phyloP scores from a whole-genome alignment of 1,140 invertebrate genomes.

The Pseudachorutes palmiensis region DNA sequence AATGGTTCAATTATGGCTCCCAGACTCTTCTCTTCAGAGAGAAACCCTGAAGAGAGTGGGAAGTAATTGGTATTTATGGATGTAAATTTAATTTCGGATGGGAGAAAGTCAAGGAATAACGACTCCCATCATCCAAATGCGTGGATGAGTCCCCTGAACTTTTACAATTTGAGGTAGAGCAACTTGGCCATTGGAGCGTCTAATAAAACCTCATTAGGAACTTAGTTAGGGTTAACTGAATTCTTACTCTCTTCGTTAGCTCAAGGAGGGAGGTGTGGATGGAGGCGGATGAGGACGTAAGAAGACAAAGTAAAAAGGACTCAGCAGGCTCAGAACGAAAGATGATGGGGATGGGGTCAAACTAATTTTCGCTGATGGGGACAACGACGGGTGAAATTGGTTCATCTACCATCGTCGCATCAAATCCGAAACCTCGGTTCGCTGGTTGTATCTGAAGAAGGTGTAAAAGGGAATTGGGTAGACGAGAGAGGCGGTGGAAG shows the following conservation, averaged over 20 bases:
- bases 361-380: neutral
- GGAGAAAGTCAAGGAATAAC: neutral
- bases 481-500: neutral
- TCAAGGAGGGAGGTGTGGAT: neutral
- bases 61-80: slow-evolving; percentile 31
- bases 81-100: slow-evolving; percentile 29
- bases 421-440: neutral
- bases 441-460: neutral
- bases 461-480: neutral
- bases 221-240: neutral
- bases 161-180: no score
- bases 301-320: no score
- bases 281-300: neutral
- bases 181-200: neutral
- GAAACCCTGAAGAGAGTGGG: slow-evolving; percentile 3
- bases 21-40: neutral
- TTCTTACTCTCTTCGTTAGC: neutral
- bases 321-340: no score
- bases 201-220: neutral
- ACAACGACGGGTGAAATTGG: neutral
- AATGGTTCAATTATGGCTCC: slow-evolving; percentile 18
- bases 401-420: neutral
- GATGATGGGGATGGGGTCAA: neutral
- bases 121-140: neutral
- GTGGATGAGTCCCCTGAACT: no score